Percentiles rank a stretch among this genome's conserved stretches.
Conservation (phyloP, 2,797 vertebrate species). For the Ctenosaura bakeri region DNA sequence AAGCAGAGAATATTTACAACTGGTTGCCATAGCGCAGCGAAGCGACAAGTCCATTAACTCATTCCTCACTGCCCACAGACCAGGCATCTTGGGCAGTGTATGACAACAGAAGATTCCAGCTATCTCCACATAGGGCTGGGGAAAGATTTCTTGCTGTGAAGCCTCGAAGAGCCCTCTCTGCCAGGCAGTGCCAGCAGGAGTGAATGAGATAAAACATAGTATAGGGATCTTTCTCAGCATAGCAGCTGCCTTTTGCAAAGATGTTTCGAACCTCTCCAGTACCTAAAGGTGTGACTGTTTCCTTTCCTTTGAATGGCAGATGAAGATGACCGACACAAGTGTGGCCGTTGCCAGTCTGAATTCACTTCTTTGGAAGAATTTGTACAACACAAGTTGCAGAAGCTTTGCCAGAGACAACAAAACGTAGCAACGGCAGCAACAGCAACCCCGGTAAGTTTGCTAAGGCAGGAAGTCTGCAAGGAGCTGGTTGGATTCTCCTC, state of each 20-base stretch:
- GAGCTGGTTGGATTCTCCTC: constrained; percentile 47
- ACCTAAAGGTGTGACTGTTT: not conserved
- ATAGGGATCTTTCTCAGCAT: no score
- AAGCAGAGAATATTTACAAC: no score
- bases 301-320: constrained; percentile 71
- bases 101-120: no score
- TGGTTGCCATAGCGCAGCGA: no score
- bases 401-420: constrained; percentile 85
- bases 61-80: no score
- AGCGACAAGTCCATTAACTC: no score
- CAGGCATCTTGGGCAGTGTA: no score
- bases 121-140: no score
- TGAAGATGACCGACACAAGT: constrained; percentile 91
- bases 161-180: no score
- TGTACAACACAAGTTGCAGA: constrained; percentile 95
- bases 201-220: no score
- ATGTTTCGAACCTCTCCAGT: not conserved
- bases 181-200: no score
- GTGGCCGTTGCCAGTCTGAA: constrained; percentile 94
- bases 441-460: constrained; percentile 51
- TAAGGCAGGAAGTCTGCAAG: constrained; percentile 72
- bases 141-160: no score
- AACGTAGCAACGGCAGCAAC: constrained; percentile 58
- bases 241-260: not conserved
- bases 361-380: constrained; percentile 94